Conservation (phyloP, 1,140 invertebrate genomes). For the Drosophila pseudoananassae region DNA sequence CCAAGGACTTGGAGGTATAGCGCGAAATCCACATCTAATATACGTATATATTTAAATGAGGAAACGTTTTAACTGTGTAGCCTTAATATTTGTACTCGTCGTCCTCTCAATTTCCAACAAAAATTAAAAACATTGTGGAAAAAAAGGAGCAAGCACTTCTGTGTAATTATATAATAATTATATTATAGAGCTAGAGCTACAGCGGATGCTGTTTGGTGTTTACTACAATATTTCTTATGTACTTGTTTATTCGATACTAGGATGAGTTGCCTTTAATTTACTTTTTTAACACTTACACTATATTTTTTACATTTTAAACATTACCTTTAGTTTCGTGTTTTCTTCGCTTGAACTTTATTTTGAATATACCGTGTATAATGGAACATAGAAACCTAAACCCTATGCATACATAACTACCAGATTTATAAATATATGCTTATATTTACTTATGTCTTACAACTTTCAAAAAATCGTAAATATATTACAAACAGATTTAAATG, state of each 20-base stretch:
- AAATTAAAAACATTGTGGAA: background rate
- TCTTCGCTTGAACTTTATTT: conserved; percentile 22
- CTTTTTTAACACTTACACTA: conserved; percentile 22
- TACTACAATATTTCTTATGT: conserved; percentile 50
- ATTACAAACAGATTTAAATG: conserved; percentile 54
- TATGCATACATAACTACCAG: conserved; percentile 59
- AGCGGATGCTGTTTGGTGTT: conserved; percentile 40
- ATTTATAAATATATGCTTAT: conserved; percentile 58
- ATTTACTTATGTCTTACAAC: conserved; percentile 70
- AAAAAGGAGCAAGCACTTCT: conserved; percentile 14
- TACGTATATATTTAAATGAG: conserved; percentile 52
- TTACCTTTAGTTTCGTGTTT: conserved; percentile 38
- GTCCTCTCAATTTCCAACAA: conserved; percentile 60
- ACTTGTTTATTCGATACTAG: conserved; percentile 32
- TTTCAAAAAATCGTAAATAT: conserved; percentile 55
- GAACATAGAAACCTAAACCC: conserved; percentile 48
- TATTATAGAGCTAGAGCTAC: conserved; percentile 21
- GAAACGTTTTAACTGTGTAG: conserved; percentile 77
- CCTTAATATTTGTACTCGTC: conserved; percentile 68
- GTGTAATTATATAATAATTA: conserved; percentile 22
- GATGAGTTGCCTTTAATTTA: conserved; percentile 49
- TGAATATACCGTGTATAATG: conserved; percentile 37
- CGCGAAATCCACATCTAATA: conserved; percentile 37
- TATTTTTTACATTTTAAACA: conserved; percentile 22
- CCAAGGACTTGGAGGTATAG: conserved; percentile 12